Evolutionary conservation across 2,797 vertebrate species (phyloP).

Genomic region (Toxotes lorentzi): DNA sequence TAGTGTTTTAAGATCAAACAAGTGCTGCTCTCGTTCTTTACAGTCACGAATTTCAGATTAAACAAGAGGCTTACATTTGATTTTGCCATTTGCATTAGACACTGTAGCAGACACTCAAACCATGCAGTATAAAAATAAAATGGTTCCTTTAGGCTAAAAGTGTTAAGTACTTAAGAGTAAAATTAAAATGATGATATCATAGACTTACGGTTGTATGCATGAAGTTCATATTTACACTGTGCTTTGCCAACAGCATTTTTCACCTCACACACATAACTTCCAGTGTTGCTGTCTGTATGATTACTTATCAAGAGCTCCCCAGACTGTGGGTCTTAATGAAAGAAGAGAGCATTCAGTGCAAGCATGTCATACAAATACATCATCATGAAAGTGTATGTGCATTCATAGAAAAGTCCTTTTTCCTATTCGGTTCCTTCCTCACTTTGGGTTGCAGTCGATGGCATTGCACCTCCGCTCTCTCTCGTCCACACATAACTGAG

Average conservation of each 20-base stretch:
- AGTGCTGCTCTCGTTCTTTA: neutral
- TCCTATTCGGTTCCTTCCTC: neutral
- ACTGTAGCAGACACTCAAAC: conserved; percentile 26
- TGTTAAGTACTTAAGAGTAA: conserved; percentile 25
- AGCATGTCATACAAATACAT: conserved; percentile 2
- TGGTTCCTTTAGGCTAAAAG: neutral
- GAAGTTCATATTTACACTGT: conserved; percentile 83
- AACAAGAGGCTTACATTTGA: conserved; percentile 2
- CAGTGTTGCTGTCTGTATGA: conserved; percentile 83
- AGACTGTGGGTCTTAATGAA: conserved; percentile 76
- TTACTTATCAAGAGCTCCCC: conserved; percentile 89
- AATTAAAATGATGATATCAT: conserved; percentile 26
- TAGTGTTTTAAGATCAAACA: conserved; percentile 28
- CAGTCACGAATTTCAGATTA: neutral
- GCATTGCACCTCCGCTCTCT: conserved; percentile 75
- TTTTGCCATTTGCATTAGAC: neutral
- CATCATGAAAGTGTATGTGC: neutral
- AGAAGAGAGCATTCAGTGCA: conserved; percentile 32
- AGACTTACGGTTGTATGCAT: conserved; percentile 86
- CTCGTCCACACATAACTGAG: conserved; percentile 81
- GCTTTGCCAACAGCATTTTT: conserved; percentile 88
- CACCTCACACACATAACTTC: conserved; percentile 88
- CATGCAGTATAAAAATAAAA: neutral
- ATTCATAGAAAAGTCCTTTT: neutral
- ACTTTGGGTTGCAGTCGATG: conserved; percentile 73